Conservation (phyloP, 2,797 vertebrate genomes). For the Psittacula derbiana region DNA sequence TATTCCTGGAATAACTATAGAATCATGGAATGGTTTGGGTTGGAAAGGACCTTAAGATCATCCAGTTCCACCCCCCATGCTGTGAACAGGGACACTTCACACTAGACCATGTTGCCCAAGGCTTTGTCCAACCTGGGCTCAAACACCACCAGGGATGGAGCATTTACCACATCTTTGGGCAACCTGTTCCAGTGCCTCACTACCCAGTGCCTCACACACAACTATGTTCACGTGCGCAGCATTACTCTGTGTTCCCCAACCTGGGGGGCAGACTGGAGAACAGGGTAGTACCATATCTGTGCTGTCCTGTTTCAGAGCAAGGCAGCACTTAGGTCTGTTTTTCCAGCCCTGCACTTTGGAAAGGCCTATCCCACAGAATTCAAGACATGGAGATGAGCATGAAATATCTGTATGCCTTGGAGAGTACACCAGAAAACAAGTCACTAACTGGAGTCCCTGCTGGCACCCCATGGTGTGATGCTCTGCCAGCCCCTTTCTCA, state of each 20-base stretch:
- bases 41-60: background rate
- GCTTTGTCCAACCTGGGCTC: background rate
- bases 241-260: background rate
- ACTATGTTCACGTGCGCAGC: background rate
- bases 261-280: background rate
- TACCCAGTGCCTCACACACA: background rate
- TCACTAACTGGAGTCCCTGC: background rate
- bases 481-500: background rate
- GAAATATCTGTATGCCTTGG: background rate
- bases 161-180: rapidly evolving
- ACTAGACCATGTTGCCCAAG: background rate
- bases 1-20: background rate
- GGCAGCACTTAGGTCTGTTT: background rate
- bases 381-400: background rate
- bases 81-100: background rate
- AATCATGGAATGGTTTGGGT: background rate
- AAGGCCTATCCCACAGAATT: background rate
- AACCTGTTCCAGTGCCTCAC: background rate
- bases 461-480: rapidly evolving
- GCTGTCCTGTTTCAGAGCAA: background rate
- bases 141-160: background rate
- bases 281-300: background rate
- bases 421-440: background rate
- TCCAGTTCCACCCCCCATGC: background rate
- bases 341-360: background rate